Evolutionary conservation across 2,888 invertebrate genomes (phyloP), one percentile per base, ranked within the genome.

Genomic region (Octodonta nipae): DNA sequence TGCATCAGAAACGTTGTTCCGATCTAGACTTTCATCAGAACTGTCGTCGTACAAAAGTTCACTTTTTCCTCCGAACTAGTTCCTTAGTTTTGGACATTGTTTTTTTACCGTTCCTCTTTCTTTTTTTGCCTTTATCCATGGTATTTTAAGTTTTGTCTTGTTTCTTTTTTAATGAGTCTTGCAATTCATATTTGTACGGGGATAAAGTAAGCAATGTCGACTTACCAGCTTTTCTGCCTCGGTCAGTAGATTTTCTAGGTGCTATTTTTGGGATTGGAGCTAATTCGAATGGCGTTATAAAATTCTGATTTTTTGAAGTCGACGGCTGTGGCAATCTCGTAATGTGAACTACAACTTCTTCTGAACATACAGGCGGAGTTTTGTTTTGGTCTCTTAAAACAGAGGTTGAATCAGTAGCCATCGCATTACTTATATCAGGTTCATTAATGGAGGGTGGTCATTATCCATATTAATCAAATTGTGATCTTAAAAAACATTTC

Each of bases 11-110:
- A 17, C 17, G 7, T 17, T 17, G 5, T 7, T 17, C 17, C 17
- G 5, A 17, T 17, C n/a, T 6, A 7, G 17, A 17, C 17, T 17
- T 17, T 17, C 17, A 7, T 17, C 17, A 6, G 17, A 17, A 6
- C 17, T 17, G 17, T 17, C 17, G 17, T 17, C 17, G 17, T 17
- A 17, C 17, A 17, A 17, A 17, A 17, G 17, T 17, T 17, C 17
- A 17, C 7, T 17, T 17, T 17, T 17, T 17, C 17, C 17, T 17
- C 5, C 17, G 17, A 17, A 7, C 17, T 17, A 17, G 17, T 7
- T 17, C 17, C 17, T 17, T 17, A 17, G 17, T 7, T 17, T 17
- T 17, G 5, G 17, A 17, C 17, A 6, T 17, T 17, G 17, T 17
- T 7, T 17, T 17, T 17, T 17, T 5, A 7, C 7, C 17, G 6